Percentiles rank a stretch among this genome's conserved stretches.
Conservation (phyloP, 2,888 invertebrate species). For the Perizoma affinitatum region DNA sequence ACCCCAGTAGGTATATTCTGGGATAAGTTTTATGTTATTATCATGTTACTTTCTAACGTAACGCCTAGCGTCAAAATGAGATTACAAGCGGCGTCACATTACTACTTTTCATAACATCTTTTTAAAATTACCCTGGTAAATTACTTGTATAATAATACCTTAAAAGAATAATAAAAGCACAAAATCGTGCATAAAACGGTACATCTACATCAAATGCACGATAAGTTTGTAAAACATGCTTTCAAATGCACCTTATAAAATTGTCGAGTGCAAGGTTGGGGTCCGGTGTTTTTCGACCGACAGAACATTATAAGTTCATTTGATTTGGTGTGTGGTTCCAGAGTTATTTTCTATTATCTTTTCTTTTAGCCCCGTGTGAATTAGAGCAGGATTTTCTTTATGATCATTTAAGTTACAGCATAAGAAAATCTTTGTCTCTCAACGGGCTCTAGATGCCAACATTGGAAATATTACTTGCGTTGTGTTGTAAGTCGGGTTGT, state of each 20-base stretch:
- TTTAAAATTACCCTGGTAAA: slow-evolving; percentile 75
- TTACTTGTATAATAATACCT: slow-evolving; percentile 62
- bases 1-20: slow-evolving; percentile 7
- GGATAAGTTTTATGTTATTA: slow-evolving; percentile 2
- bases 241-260: slow-evolving; percentile 8
- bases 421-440: too few species aligned
- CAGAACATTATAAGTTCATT: not conserved
- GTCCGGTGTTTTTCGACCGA: slow-evolving; percentile 31
- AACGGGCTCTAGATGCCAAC: too few species aligned
- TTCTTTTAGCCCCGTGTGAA: too few species aligned
- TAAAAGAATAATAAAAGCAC: slow-evolving; percentile 70
- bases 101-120: slow-evolving; percentile 29
- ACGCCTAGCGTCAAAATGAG: slow-evolving; percentile 27
- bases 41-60: slow-evolving; percentile 13
- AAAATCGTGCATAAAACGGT: slow-evolving; percentile 64
- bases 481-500: slow-evolving; percentile 8
- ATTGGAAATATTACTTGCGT: slow-evolving; percentile 4
- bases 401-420: too few species aligned
- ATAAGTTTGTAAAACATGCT: slow-evolving; percentile 11
- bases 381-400: too few species aligned
- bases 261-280: slow-evolving; percentile 42
- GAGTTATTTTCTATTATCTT: too few species aligned
- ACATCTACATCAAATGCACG: slow-evolving; percentile 29
- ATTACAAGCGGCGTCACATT: slow-evolving; percentile 31
- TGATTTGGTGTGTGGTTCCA: too few species aligned